Conservation (phyloP, 2,888 invertebrate species). For the Agrotis exclamationis region DNA sequence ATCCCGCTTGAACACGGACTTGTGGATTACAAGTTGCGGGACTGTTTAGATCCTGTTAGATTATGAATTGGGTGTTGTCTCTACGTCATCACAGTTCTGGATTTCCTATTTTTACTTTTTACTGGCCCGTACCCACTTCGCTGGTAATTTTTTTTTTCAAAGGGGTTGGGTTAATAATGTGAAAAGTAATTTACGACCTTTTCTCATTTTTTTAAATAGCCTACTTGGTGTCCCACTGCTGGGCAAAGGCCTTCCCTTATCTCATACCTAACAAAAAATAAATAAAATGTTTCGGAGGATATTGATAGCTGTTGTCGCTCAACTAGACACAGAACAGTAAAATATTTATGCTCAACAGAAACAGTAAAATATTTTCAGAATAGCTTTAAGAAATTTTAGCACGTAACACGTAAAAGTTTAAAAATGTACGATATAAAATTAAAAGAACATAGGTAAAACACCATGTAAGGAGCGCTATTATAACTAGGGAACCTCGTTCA, state of each 20-base stretch:
- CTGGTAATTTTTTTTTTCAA: neutral
- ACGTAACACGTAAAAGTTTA: neutral
- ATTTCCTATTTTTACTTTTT: neutral
- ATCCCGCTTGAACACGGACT: neutral
- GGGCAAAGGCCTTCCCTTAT: too few relatives aligned
- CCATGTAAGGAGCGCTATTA: neutral
- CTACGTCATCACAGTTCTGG: neutral
- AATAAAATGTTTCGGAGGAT: too few relatives aligned
- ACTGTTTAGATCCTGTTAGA: neutral
- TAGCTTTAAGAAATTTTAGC: too few relatives aligned
- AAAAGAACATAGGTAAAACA: neutral
- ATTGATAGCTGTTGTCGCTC: too few relatives aligned
- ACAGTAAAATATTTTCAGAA: too few relatives aligned
- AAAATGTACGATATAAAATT: constrained; percentile 1
- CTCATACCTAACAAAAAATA: too few relatives aligned
- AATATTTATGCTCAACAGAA: too few relatives aligned
- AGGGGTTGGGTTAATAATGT: too few relatives aligned
- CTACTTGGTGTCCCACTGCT: too few relatives aligned
- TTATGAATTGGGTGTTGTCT: neutral
- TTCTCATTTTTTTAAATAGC: too few relatives aligned
- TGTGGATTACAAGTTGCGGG: neutral
- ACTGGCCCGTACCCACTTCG: neutral
- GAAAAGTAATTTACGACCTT: too few relatives aligned
- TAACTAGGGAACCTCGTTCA: constrained; percentile 18
- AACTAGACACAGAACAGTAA: too few relatives aligned